phyloP scores from a whole-genome alignment of 2,113 vertebrate genomes.

The Prinia subflava region DNA sequence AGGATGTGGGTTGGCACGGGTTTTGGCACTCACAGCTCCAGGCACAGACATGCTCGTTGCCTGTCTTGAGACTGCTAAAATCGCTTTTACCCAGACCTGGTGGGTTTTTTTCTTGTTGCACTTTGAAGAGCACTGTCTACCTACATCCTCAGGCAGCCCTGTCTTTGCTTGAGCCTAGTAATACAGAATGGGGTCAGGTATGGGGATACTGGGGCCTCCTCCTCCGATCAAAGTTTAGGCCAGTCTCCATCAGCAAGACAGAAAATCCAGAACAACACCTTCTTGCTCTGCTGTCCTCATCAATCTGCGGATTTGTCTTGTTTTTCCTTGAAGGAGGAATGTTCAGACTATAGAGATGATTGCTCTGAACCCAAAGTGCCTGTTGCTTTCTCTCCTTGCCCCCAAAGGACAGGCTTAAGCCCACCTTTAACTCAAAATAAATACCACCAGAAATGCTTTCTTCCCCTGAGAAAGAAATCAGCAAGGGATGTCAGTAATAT shows the following conservation, averaged over 20 bases:
- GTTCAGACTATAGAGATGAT: not conserved
- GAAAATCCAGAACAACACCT: not conserved
- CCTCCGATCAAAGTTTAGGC: not conserved
- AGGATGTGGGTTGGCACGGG: fast-evolving
- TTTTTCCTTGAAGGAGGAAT: not conserved
- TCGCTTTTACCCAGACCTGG: fast-evolving
- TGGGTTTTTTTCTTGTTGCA: not conserved
- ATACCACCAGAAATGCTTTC: not conserved
- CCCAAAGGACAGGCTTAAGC: not conserved
- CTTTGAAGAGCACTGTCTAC: not conserved
- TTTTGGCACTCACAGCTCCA: not conserved
- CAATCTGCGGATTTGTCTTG: not conserved
- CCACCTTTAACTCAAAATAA: not conserved
- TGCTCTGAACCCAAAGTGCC: not conserved
- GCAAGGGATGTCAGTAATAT: not conserved
- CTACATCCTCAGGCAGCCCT: not conserved
- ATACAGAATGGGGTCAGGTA: fast-evolving
- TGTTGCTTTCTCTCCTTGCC: not conserved
- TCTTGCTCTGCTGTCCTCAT: not conserved
- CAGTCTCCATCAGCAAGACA: not conserved
- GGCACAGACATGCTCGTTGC: not conserved
- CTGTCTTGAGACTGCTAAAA: not conserved
- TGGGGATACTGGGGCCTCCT: not conserved
- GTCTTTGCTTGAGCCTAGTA: not conserved
- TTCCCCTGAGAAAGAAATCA: not conserved